Evolutionary conservation across 2,113 vertebrate species (phyloP).

Genomic region (Xerus inauris): DNA sequence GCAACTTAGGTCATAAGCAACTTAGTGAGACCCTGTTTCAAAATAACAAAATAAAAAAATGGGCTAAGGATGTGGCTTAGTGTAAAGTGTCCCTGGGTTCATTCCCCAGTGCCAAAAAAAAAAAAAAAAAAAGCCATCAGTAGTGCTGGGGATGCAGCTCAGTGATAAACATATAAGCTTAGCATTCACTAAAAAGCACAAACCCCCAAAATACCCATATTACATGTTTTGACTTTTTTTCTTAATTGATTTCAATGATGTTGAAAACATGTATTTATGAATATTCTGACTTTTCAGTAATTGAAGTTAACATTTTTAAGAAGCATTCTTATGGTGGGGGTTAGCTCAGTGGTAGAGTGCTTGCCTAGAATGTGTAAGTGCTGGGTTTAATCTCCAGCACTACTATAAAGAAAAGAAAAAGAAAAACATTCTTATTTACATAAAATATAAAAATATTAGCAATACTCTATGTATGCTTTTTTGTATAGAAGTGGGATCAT

Average conservation of each 20-base stretch:
- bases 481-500: background rate
- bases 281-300: background rate
- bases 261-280: background rate
- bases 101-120: too few species aligned
- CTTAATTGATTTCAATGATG: background rate
- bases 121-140: background rate
- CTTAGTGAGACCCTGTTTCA: too few species aligned
- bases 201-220: background rate
- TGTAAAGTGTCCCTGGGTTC: too few species aligned
- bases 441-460: background rate
- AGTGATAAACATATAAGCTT: background rate
- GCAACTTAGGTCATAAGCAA: too few species aligned
- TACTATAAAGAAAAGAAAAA: too few species aligned
- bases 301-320: background rate
- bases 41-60: too few species aligned
- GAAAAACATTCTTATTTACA: background rate
- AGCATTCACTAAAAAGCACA: background rate
- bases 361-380: background rate
- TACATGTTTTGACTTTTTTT: background rate
- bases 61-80: too few species aligned
- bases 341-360: too few species aligned
- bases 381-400: background rate
- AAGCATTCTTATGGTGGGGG: background rate
- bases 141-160: background rate
- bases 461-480: background rate